A percentile compares a stretch with the other conserved stretches of the same genome.
phyloP scores from a whole-genome alignment of 2,888 invertebrate genomes.

The Ochlodes sylvanus region DNA sequence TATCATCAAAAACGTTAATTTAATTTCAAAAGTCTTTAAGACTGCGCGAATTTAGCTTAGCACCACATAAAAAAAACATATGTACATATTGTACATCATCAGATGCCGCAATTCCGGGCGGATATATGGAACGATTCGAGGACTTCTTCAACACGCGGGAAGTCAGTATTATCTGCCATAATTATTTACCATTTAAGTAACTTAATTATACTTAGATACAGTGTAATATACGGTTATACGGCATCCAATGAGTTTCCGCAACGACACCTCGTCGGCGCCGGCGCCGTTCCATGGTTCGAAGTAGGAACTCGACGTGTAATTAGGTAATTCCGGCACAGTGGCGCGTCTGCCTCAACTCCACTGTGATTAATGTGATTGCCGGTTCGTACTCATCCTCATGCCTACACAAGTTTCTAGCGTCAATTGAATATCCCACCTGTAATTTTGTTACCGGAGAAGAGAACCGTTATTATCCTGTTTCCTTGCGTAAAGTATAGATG shows the following conservation, averaged over 20 bases:
- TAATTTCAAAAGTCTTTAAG: too few relatives aligned
- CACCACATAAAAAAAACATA: too few relatives aligned
- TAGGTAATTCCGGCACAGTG: not conserved
- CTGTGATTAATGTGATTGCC: not conserved
- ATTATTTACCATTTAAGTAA: not conserved
- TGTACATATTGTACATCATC: too few relatives aligned
- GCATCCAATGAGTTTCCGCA: not conserved
- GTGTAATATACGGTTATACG: not conserved
- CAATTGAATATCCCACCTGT: constrained; percentile 5
- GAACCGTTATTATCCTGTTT: not conserved
- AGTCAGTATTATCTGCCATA: not conserved
- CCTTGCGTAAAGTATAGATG: not conserved
- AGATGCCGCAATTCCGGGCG: too few relatives aligned
- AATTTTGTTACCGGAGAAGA: constrained; percentile 4
- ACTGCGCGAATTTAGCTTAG: too few relatives aligned
- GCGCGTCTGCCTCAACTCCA: not conserved
- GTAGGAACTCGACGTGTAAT: not conserved
- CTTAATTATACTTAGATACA: not conserved
- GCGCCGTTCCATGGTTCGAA: too few relatives aligned
- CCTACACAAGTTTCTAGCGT: not conserved
- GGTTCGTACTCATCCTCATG: not conserved
- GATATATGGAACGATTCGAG: too few relatives aligned
- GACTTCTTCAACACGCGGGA: too few relatives aligned
- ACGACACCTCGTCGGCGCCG: not conserved
- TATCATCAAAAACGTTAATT: too few relatives aligned